Conservation (phyloP, 2,113 vertebrate genomes). For the Orientallactaga bullata region DNA sequence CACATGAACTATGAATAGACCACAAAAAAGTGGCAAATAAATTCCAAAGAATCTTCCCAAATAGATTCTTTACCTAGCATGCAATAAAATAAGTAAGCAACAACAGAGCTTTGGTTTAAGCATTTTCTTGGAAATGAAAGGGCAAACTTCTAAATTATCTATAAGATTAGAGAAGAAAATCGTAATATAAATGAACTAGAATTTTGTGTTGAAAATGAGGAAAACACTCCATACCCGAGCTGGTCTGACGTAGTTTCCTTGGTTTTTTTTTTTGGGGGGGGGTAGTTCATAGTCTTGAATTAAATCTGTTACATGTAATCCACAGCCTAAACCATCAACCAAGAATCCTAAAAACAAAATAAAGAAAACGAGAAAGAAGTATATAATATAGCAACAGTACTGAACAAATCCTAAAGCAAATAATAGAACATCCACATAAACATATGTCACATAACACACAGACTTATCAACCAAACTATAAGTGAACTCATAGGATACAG, state of each 20-base stretch:
- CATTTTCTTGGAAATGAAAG: constrained; percentile 50
- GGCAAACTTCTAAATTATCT: constrained; percentile 36
- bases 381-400: constrained; percentile 32
- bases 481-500: neutral
- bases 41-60: constrained; percentile 1
- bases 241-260: neutral
- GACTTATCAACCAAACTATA: neutral
- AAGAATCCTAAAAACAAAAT: constrained; percentile 26
- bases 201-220: constrained; percentile 3
- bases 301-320: constrained; percentile 20
- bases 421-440: neutral
- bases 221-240: neutral
- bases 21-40: neutral
- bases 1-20: neutral
- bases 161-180: constrained; percentile 47
- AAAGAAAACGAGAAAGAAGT: constrained; percentile 9
- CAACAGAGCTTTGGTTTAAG: constrained; percentile 28
- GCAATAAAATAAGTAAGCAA: constrained; percentile 54
- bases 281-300: constrained; percentile 50
- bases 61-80: neutral
- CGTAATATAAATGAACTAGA: constrained; percentile 44
- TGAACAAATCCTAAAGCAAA: neutral
- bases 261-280: no score
- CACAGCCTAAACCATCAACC: constrained; percentile 39
- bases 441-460: neutral